These are phyloP conservation scores for Luperina testacea DNA, from an alignment of 2,888 invertebrate species.

Conservation along the genomic window DNA sequence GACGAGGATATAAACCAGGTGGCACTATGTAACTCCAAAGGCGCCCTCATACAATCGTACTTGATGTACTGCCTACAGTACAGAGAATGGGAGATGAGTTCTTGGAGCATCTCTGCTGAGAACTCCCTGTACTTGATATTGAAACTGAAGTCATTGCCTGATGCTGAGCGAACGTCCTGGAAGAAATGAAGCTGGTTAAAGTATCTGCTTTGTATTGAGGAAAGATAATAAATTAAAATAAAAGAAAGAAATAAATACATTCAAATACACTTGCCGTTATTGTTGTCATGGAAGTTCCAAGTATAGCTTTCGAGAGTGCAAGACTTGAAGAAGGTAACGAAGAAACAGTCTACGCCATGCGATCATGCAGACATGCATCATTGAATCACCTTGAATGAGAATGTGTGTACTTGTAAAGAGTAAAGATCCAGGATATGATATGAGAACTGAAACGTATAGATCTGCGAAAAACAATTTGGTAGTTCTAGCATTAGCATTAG, in stretches of 20 bases:
- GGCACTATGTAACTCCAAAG: slow-evolving; percentile 95
- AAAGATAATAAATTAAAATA: neutral
- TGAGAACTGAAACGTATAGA: too few relatives aligned
- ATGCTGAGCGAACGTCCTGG: slow-evolving; percentile 94
- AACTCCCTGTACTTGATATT: slow-evolving; percentile 97
- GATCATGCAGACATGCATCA: slow-evolving; percentile 36
- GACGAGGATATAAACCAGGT: slow-evolving; percentile 97
- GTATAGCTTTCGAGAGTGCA: neutral
- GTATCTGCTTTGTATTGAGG: neutral
- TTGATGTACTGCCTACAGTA: slow-evolving; percentile 97
- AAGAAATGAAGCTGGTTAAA: slow-evolving; percentile 19
- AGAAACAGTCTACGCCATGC: neutral
- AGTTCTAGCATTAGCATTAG: neutral
- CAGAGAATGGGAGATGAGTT: slow-evolving; percentile 96
- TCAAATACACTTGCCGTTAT: slow-evolving; percentile 17
- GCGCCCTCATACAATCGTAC: slow-evolving; percentile 97
- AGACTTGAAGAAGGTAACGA: neutral
- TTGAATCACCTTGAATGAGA: slow-evolving; percentile 1
- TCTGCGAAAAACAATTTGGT: neutral
- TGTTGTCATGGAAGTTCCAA: neutral
- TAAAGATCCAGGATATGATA: neutral
- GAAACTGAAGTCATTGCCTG: slow-evolving; percentile 95
- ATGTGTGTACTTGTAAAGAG: neutral
- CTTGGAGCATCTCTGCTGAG: slow-evolving; percentile 97
- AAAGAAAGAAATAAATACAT: neutral